These are phyloP conservation scores for Nowickia ferox DNA, from an alignment of 2,888 invertebrate genomes.

Conservation along the genomic window DNA sequence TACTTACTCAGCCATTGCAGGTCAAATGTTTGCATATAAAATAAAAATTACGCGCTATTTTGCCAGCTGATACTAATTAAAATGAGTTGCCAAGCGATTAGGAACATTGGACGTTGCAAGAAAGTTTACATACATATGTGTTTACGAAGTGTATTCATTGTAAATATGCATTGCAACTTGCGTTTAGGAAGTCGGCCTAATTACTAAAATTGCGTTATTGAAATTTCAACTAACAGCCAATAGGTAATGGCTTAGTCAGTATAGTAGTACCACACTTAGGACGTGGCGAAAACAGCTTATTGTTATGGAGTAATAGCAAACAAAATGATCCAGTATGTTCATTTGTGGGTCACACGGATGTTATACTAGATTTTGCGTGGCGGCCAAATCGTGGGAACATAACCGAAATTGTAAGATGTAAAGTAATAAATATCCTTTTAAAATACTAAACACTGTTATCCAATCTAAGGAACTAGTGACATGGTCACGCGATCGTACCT, in stretches of 20 bases:
- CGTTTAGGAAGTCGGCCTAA: no score
- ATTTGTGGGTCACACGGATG: constrained; percentile 96
- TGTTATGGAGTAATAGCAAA: constrained; percentile 89
- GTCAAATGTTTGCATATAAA: no score
- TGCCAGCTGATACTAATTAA: no score
- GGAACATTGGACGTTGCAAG: no score
- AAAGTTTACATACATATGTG: no score
- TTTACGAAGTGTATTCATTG: no score
- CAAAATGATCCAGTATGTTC: constrained; percentile 92
- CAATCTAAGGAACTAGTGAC: constrained; percentile 89
- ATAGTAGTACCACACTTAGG: constrained; percentile 96
- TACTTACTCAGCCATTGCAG: no score
- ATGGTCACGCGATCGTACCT: constrained; percentile 97
- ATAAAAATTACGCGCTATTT: no score
- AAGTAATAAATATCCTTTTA: background rate
- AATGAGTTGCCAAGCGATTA: no score
- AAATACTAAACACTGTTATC: background rate
- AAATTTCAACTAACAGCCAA: constrained; percentile 85
- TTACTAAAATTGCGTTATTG: background rate
- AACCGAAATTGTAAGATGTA: constrained; percentile 78
- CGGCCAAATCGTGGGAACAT: constrained; percentile 86
- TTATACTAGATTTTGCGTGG: constrained; percentile 98
- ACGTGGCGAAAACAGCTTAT: constrained; percentile 92
- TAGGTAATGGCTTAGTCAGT: constrained; percentile 95
- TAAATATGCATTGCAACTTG: no score